These are phyloP conservation scores for Leptoclinus maculatus DNA, from an alignment of 2,797 vertebrate genomes.

Conservation along the genomic window DNA sequence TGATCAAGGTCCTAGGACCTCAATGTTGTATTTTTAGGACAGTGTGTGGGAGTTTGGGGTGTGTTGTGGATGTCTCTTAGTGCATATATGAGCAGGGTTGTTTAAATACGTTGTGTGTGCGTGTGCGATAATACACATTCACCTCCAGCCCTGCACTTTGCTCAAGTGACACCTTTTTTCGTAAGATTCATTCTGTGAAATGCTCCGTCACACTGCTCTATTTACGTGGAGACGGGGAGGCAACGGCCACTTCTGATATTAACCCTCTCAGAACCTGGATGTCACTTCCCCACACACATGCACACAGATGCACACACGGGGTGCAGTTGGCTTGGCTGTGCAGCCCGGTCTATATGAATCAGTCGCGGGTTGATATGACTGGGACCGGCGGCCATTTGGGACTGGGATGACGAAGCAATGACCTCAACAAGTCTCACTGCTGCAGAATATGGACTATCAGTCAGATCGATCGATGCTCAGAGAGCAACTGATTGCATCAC, in stretches of 20 bases:
- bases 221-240: constrained; percentile 62
- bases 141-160: constrained; percentile 24
- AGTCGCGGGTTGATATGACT: constrained; percentile 82
- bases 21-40: not conserved
- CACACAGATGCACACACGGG: constrained; percentile 37
- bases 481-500: constrained; percentile 41
- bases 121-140: constrained; percentile 1
- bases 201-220: constrained; percentile 70
- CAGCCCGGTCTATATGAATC: constrained; percentile 79
- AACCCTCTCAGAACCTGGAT: constrained; percentile 80
- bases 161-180: constrained; percentile 54
- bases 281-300: constrained; percentile 45
- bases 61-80: not conserved
- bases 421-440: constrained; percentile 54
- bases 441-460: constrained; percentile 47
- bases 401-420: constrained; percentile 77
- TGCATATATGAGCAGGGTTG: not conserved
- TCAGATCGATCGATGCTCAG: constrained; percentile 43
- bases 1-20: not conserved
- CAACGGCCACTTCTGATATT: constrained; percentile 82
- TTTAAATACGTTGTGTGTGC: constrained; percentile 10
- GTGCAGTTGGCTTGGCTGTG: constrained; percentile 53
- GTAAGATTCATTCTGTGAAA: constrained; percentile 72
- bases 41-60: not conserved
- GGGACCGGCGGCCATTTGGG: constrained; percentile 63